phyloP scores from a whole-genome alignment of 92 coral and sea anemone genomes.

The Phenganax subtilis region DNA sequence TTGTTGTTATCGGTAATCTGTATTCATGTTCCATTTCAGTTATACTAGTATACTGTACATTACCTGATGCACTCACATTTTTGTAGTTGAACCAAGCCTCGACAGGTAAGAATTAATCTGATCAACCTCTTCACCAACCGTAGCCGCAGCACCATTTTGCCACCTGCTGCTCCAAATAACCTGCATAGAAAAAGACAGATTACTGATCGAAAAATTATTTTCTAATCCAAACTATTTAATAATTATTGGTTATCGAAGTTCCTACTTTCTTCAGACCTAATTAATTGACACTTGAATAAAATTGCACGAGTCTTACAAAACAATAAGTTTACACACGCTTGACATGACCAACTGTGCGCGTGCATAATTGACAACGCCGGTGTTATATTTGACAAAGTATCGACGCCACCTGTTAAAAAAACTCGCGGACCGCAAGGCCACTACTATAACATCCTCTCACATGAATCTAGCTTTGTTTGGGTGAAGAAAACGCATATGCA shows the following conservation, averaged over 20 bases:
- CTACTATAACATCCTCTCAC: conserved; percentile 41
- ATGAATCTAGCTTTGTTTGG: conserved; percentile 35
- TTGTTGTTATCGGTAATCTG: conserved; percentile 49
- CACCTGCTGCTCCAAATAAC: conserved; percentile 57
- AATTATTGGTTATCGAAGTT: no score
- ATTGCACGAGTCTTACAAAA: no score
- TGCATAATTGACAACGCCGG: conserved; percentile 55
- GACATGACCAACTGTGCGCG: conserved; percentile 51
- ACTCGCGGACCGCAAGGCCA: conserved; percentile 47
- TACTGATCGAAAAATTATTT: neutral
- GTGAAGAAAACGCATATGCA: conserved; percentile 40
- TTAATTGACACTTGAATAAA: neutral
- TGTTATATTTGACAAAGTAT: conserved; percentile 28
- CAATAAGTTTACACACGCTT: conserved; percentile 22
- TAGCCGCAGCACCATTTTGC: conserved; percentile 53
- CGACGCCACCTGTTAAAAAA: neutral
- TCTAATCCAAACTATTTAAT: neutral
- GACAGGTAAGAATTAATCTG: conserved; percentile 52
- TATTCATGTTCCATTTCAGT: neutral
- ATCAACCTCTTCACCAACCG: conserved; percentile 55
- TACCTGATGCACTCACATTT: conserved; percentile 59
- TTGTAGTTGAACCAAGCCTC: conserved; percentile 52
- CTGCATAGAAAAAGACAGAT: conserved; percentile 14
- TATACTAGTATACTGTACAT: neutral
- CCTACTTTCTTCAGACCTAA: no score